These are phyloP conservation scores for Heliothis peltigera DNA, from an alignment of 2,888 invertebrate genomes.

Conservation along the genomic window DNA sequence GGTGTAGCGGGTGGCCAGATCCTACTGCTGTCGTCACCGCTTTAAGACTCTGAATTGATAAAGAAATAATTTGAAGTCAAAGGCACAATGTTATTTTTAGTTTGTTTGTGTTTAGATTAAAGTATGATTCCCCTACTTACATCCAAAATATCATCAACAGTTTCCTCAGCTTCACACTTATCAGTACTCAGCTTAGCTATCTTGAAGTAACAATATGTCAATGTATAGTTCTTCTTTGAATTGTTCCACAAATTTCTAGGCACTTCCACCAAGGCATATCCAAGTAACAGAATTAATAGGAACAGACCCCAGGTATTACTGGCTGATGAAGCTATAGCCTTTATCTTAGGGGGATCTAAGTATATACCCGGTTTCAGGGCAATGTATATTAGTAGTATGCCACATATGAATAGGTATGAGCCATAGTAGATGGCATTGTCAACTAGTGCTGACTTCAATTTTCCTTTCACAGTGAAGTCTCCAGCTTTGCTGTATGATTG, in stretches of 20 bases:
- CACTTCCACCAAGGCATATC: constrained; percentile 98
- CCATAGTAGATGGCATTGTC: constrained; percentile 99
- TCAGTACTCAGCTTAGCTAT: constrained; percentile 98
- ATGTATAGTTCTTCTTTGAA: constrained; percentile 95
- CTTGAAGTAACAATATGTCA: constrained; percentile 97
- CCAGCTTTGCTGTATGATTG: constrained; percentile 99
- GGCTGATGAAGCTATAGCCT: constrained; percentile 99
- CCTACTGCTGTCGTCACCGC: constrained; percentile 94
- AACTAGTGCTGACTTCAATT: constrained; percentile 97
- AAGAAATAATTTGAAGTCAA: constrained; percentile 1
- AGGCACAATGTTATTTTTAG: neutral
- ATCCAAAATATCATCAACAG: constrained; percentile 98
- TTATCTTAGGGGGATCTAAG: constrained; percentile 97
- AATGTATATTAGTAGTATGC: constrained; percentile 97
- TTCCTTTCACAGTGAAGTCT: constrained; percentile 98
- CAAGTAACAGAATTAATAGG: constrained; percentile 96
- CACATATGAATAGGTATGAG: constrained; percentile 98
- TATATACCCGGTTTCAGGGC: constrained; percentile 96
- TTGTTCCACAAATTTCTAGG: constrained; percentile 97
- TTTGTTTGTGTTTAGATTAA: neutral
- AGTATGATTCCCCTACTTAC: too few species aligned
- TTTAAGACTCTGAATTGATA: constrained; percentile 93
- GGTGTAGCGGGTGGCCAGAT: constrained; percentile 93
- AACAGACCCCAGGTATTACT: constrained; percentile 99
- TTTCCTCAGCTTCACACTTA: constrained; percentile 99